These are phyloP conservation scores for Lonchura striata DNA, from an alignment of 2,113 vertebrate species.

Conservation along the genomic window DNA sequence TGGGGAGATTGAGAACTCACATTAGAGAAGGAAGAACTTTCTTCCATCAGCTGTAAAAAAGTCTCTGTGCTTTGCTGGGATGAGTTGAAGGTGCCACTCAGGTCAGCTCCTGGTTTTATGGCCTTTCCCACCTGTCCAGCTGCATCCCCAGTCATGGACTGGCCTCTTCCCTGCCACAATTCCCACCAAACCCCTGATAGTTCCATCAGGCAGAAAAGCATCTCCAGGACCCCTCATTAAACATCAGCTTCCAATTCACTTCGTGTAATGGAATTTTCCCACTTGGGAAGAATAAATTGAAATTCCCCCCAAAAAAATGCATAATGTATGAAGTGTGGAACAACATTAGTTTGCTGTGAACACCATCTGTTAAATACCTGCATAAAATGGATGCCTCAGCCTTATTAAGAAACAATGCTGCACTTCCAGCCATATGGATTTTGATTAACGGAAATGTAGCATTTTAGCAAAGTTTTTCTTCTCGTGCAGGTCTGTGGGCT, in stretches of 20 bases:
- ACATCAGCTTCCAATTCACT: neutral
- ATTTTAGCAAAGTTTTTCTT: neutral
- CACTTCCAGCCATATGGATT: constrained; percentile 19
- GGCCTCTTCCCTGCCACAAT: neutral
- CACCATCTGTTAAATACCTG: constrained; percentile 74
- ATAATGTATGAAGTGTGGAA: constrained; percentile 60
- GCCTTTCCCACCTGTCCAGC: neutral
- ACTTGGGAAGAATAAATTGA: constrained; percentile 36
- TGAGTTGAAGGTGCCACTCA: too few relatives aligned
- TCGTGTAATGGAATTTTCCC: constrained; percentile 31
- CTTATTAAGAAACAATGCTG: constrained; percentile 33
- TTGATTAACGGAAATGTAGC: constrained; percentile 30
- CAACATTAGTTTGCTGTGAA: neutral
- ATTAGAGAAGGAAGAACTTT: neutral
- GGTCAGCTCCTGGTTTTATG: neutral
- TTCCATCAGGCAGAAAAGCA: neutral
- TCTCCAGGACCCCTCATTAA: neutral
- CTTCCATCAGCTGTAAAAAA: neutral
- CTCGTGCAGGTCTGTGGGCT: neutral
- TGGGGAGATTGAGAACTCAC: neutral
- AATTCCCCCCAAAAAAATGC: constrained; percentile 17
- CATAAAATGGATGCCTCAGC: constrained; percentile 51
- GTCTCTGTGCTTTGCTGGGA: neutral
- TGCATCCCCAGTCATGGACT: accelerated
- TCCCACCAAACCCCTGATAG: neutral